Evolutionary conservation across 2,888 invertebrate genomes (phyloP).

Genomic region (Brenthis ino): DNA sequence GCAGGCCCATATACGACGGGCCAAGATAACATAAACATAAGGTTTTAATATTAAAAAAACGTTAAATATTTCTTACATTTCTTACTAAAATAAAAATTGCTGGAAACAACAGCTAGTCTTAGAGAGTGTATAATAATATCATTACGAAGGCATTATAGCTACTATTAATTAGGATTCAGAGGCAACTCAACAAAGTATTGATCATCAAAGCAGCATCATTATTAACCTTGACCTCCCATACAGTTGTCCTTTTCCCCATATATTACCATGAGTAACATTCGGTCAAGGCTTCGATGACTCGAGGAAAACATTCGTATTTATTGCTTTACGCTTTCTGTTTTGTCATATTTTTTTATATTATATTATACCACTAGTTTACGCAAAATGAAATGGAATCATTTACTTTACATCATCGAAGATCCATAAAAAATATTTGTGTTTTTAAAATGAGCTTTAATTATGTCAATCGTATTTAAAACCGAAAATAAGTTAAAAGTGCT

Average conservation of each 20-base stretch:
- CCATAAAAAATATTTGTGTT: background rate
- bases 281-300: conserved; percentile 75
- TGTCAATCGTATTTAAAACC: background rate
- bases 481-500: background rate
- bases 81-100: background rate
- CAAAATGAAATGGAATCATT: conserved; percentile 14
- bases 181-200: conserved; percentile 10
- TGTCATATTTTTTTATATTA: conserved; percentile 29
- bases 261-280: conserved; percentile 53
- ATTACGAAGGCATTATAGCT: background rate
- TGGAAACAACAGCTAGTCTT: background rate
- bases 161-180: background rate
- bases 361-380: conserved; percentile 6
- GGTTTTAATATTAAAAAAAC: conserved; percentile 8
- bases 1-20: conserved; percentile 53
- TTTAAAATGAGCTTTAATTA: background rate
- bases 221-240: conserved; percentile 33
- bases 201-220: conserved; percentile 24
- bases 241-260: conserved; percentile 56
- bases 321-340: conserved; percentile 37
- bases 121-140: background rate
- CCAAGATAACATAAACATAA: conserved; percentile 41
- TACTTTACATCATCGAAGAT: conserved; percentile 4
- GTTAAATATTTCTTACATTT: background rate
- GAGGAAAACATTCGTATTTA: conserved; percentile 50